Evolutionary conservation across 92 coral and sea anemone genomes (phyloP), one percentile per base, ranked within the genome.

Genomic region (Phenganax stokvisi): DNA sequence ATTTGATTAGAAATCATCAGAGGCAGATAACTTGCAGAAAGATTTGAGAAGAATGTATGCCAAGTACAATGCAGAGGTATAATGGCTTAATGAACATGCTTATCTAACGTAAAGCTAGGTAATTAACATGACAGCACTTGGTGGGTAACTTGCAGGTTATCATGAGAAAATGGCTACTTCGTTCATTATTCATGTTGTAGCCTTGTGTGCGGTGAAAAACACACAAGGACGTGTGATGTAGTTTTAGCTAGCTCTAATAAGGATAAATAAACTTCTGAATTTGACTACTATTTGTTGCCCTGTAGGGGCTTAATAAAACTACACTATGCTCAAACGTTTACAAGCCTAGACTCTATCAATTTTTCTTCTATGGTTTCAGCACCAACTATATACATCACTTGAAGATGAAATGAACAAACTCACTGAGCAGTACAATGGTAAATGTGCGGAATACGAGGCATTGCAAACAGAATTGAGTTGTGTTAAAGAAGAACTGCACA

Each of bases 1-100:
- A 1, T 9, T 76, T 76, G 0, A 76, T 57, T 47, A 76, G 81
- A 76, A 76, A 57, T 67, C 81, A 31, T 76, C 81, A 9, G 81
- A 76, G 51, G 81, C 81, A 58, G 81, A 76, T 27, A 76, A 76
- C 56, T 76, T 76, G 66, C 81, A 76, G 47, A 57, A 57, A 76
- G 81, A 76, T n/a, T 60, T 76, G 54, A 57, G 81, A 58, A 76
- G 81, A 76, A 76, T 76, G 81, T 76, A 76, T 31, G 81, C 68
- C 56, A 76, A 76, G 71, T 76, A 76, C 81, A 76, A 76, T 44
- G 52, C 70, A 58, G 70, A 76, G 81, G 81, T 76, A 76, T 2
- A 37, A 37, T 37, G 47, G 47, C 47, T 37, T 37, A 37, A 37
- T 37, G 47, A 12, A 25, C 20, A 6, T 15, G 1, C 37, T 30